Evolutionary conservation across 2,113 vertebrate genomes (phyloP).

Genomic region (Toxotes jaculatrix): DNA sequence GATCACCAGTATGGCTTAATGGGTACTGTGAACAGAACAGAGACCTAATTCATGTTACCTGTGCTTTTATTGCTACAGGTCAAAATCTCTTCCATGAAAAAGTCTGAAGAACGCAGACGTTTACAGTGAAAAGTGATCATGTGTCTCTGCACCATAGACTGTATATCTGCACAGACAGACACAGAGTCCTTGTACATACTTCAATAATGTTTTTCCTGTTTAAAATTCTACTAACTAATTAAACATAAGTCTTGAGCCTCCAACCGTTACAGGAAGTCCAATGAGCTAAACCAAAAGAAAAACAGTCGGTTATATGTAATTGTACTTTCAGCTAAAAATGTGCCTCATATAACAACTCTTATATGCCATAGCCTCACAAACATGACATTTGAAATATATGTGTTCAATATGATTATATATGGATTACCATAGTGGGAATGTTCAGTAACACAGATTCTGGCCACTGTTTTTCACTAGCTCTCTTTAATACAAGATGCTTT

Average conservation of each 20-base stretch:
- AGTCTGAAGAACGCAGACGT: no score
- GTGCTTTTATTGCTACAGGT: not conserved
- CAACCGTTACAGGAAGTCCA: not conserved
- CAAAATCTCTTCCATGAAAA: no score
- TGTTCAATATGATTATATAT: not conserved
- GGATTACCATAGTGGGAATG: not conserved
- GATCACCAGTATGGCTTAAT: not conserved
- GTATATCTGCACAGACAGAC: not conserved
- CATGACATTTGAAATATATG: not conserved
- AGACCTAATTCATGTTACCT: not conserved
- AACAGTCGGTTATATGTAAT: not conserved
- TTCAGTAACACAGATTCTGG: slow-evolving; percentile 13
- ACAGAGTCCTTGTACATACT: not conserved
- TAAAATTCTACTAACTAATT: not conserved
- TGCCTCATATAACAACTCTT: not conserved
- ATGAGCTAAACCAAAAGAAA: not conserved
- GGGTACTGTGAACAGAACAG: not conserved
- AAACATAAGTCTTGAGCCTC: not conserved
- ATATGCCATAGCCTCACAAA: not conserved
- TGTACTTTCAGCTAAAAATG: not conserved
- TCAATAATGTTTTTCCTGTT: not conserved
- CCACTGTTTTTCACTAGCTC: not conserved
- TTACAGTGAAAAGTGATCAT: not conserved
- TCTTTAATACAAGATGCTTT: slow-evolving; percentile 47
- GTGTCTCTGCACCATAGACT: not conserved